phyloP scores from a whole-genome alignment of 92 coral and sea anemone species.

The Ricordea florida region DNA sequence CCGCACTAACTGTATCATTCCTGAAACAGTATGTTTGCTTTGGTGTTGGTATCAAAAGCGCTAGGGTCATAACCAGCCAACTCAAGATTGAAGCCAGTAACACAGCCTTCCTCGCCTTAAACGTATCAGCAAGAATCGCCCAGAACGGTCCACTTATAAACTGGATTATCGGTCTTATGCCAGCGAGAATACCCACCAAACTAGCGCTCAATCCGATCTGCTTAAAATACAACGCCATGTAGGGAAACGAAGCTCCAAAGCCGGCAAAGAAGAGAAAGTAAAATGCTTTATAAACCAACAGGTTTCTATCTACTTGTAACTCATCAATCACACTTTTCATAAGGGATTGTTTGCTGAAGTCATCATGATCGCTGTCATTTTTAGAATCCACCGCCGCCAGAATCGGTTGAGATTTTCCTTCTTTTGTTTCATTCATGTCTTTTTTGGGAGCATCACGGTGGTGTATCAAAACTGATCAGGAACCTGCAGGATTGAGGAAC shows the following conservation, averaged over 20 bases:
- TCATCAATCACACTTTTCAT: conserved; percentile 34
- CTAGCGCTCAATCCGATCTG: conserved; percentile 91
- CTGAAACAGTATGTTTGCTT: conserved; percentile 78
- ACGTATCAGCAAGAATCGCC: conserved; percentile 89
- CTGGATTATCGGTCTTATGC: conserved; percentile 86
- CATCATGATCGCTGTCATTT: background rate
- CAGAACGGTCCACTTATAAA: conserved; percentile 95
- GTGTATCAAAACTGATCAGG: too few relatives aligned
- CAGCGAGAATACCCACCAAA: conserved; percentile 88
- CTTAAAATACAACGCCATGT: conserved; percentile 90
- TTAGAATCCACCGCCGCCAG: too few relatives aligned
- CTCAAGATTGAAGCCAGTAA: conserved; percentile 80
- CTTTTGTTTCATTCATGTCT: too few relatives aligned
- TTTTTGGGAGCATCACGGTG: too few relatives aligned
- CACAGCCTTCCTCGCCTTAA: conserved; percentile 84
- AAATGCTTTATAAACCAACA: conserved; percentile 86
- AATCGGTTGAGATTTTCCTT: too few relatives aligned
- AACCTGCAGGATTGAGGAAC: too few relatives aligned
- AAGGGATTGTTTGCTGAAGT: background rate
- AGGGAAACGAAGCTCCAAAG: conserved; percentile 95
- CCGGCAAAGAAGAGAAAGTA: conserved; percentile 95
- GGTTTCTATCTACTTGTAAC: conserved; percentile 57
- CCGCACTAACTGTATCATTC: too few relatives aligned
- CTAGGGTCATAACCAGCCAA: conserved; percentile 94
- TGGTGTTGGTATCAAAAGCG: conserved; percentile 82